Base-by-base conservation (phyloP, 2,113 vertebrate species). In the Girardinichthys multiradiatus region DNA sequence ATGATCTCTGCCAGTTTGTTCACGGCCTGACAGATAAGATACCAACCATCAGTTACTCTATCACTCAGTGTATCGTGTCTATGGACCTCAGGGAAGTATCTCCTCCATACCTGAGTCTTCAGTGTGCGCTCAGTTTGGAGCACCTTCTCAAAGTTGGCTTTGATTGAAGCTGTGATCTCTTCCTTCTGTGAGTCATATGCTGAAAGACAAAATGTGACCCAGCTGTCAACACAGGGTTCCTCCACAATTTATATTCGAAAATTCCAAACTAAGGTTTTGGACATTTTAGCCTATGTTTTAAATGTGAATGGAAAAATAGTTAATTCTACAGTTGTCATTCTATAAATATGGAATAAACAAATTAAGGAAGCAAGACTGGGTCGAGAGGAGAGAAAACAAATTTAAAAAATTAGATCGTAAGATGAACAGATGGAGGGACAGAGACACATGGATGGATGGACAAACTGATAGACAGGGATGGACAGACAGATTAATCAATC, bases 1-100 rank as follows among this genome's bases (percentile, higher is more conserved):
- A 99, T 97, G 92, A 99, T 99, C 92, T 99, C 98, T 69, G 98
- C 98, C 88, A 99, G 93, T 83, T 99, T 99, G 90, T 99, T 99
- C 72, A 99, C 98, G 78, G 98, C 98, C 98, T 99, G 83, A 63
- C 17, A 9, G 30, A 27, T 39, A 0, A 10, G 27, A 51, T 24
- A 59, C 24, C 42, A 62, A 70, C 21, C 13, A 30, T 72, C 13
- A 48, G 26, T 2, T 3, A 10, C 14, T 64, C 28, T 58, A 33
- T 58, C 8, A 42, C 27, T 63, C 21, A 35, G 3, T 10, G 13
- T n/a, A 17, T 30, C 37, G 10, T 10, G 27, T 12, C 12, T 21
- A 15, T 17, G 28, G 57, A n/a, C 2, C 2, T 60, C 39, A 30
- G 3, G 70, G 26, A 3, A 21, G n/a, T n/a, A 7, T 5, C 4